Evolutionary conservation across 2,113 vertebrate genomes (phyloP), one percentile per base, ranked within the genome.

Genomic region (Chascanopsetta lugubris): DNA sequence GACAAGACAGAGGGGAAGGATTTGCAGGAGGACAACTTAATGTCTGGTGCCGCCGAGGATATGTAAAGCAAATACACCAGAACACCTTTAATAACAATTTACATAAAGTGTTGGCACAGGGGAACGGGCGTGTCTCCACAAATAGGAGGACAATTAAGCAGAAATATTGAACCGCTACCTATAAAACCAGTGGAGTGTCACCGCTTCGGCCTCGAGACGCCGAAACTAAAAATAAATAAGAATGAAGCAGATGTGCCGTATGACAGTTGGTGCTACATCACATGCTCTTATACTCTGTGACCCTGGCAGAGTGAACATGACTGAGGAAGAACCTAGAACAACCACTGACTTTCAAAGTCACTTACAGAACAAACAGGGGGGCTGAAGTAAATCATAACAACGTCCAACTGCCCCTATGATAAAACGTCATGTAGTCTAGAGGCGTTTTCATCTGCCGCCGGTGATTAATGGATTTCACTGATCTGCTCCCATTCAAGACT

Each of bases 21-120:
- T 69, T 82, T 63, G 51, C 27, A 21, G 25, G 51, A 60, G 56
- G 60, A 71, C 60, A 56, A 70, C 65, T 53, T 51, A 45, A 75
- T 63, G 61, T 67, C 56, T 34, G 48, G 43, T 27, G 27, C 72
- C 71, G 17, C 43, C 24, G 73, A 80, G 55, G 64, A 59, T 60
- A 54, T 40, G 22, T 61, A 32, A 61, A 53, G 48, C 50, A 72
- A 77, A 63, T 24, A 57, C 48, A 55, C 10, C n/a, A 56, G 54
- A 43, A 61, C 22, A 27, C 43, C 45, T 38, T 51, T 34, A n/a
- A 55, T 58, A 56, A 18, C 36, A 24, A 62, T 59, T 50, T 49
- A n/a, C 12, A 17, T 5, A 24, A 34, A 30, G 21, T 22, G 11
- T 25, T 27, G 21, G 24, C 47, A 58, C 5, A 40, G 26, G 56